Evolutionary conservation across 2,797 vertebrate genomes (phyloP).

Genomic region (Gadopsis marmoratus): DNA sequence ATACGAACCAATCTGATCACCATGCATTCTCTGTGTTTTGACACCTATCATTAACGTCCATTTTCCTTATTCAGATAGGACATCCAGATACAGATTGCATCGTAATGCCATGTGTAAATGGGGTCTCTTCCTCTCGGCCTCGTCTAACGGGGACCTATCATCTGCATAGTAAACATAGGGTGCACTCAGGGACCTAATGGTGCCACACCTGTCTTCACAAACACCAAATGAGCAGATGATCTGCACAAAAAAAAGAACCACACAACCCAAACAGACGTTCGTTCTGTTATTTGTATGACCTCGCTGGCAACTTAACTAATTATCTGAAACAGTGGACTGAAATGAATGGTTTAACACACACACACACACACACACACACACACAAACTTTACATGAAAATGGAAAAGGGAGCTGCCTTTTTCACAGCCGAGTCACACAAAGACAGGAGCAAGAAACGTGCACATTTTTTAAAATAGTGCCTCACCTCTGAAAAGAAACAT

Average conservation of each 20-base stretch:
- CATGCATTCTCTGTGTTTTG: background rate
- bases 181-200: constrained; percentile 7
- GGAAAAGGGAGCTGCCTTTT: background rate
- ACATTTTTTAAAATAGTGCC: background rate
- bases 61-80: background rate
- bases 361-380: background rate
- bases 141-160: background rate
- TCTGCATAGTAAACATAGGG: background rate
- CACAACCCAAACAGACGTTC: background rate
- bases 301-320: background rate
- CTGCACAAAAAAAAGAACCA: background rate
- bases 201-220: constrained; percentile 9
- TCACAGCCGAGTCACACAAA: background rate
- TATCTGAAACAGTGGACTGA: background rate
- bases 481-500: background rate
- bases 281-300: background rate
- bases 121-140: background rate
- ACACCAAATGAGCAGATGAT: background rate
- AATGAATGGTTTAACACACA: background rate
- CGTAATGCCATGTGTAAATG: background rate
- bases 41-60: background rate
- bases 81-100: background rate
- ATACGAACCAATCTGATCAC: background rate
- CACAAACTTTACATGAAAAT: background rate
- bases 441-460: background rate